Conservation (phyloP, 2,113 vertebrate species). For the Pteruthius melanotis region DNA sequence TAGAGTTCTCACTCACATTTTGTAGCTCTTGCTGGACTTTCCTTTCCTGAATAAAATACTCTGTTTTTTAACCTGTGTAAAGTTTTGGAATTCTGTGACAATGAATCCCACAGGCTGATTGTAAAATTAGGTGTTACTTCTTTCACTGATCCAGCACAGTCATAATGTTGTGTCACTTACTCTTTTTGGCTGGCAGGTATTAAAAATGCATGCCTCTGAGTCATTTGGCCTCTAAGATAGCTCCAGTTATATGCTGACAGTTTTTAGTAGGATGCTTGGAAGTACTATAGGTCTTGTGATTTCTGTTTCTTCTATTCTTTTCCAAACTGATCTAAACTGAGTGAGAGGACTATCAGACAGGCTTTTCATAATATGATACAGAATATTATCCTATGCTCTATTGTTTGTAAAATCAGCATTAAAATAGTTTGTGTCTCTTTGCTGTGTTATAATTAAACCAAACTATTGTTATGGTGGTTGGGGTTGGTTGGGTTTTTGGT, state of each 20-base stretch:
- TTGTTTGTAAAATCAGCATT: not conserved
- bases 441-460: not conserved
- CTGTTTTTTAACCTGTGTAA: not conserved
- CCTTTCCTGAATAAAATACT: not conserved
- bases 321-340: not conserved
- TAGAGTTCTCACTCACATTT: not conserved
- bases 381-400: not conserved
- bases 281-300: not conserved
- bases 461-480: not conserved
- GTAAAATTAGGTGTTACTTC: not conserved
- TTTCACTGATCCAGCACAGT: not conserved
- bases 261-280: not conserved
- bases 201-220: not conserved
- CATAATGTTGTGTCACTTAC: not conserved
- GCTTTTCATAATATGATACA: not conserved
- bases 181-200: not conserved
- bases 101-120: not conserved
- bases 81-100: not conserved
- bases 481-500: not conserved
- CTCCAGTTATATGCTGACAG: not conserved
- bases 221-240: not conserved
- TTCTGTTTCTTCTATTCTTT: not conserved
- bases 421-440: not conserved
- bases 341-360: not conserved
- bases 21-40: not conserved